Conservation (phyloP, 2,797 vertebrate genomes). For the Hirundo rustica region DNA sequence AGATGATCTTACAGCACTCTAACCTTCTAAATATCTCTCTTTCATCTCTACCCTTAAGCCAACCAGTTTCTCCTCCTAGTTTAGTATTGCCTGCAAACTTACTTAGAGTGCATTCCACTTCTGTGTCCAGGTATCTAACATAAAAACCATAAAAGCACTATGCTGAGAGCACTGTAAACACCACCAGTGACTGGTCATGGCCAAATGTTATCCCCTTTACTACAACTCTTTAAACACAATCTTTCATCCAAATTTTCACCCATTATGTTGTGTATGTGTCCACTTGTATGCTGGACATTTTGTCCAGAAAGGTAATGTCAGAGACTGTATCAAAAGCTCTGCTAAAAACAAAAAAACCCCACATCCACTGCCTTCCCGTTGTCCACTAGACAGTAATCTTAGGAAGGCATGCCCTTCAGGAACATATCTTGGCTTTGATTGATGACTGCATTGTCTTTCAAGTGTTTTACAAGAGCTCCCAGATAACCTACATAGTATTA, state of each 20-base stretch:
- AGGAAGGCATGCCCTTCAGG: not conserved
- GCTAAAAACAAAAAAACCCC: rapidly evolving
- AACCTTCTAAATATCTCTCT: not conserved
- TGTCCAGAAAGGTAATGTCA: not conserved
- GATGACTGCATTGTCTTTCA: not conserved
- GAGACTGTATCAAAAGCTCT: not conserved
- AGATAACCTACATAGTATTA: not conserved
- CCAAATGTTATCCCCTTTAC: not conserved
- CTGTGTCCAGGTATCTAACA: not conserved
- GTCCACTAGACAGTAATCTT: not conserved
- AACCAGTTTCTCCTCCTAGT: not conserved
- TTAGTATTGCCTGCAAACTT: not conserved
- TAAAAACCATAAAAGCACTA: not conserved
- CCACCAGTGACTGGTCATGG: not conserved
- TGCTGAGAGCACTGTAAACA: not conserved
- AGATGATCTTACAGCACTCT: not conserved
- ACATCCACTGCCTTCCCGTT: not conserved
- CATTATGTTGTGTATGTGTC: not conserved
- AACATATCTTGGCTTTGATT: not conserved
- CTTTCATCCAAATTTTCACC: not conserved
- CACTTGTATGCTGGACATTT: not conserved
- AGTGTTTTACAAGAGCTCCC: not conserved
- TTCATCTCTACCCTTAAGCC: rapidly evolving
- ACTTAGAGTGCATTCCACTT: not conserved
- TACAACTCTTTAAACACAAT: not conserved